Evolutionary conservation across 1,140 invertebrate species (phyloP).

Genomic region (Hylaeus anthracinus): DNA sequence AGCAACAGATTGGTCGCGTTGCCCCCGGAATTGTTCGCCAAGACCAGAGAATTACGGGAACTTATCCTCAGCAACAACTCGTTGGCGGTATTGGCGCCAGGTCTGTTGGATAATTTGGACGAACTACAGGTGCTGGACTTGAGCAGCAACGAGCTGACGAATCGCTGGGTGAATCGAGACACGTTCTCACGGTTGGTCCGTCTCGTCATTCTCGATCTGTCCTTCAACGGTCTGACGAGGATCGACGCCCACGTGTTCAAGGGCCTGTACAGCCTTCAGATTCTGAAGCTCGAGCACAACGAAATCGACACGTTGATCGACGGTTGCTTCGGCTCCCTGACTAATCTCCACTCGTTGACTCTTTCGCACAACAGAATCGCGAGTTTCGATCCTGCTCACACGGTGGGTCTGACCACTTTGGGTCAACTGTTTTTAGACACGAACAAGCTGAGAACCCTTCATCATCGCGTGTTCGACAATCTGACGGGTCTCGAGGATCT

Average conservation of each 20-base stretch:
- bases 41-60: conserved; percentile 85
- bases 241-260: conserved; percentile 88
- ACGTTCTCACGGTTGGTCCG: conserved; percentile 88
- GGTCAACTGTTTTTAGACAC: conserved; percentile 88
- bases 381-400: conserved; percentile 86
- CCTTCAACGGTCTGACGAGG: conserved; percentile 86
- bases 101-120: conserved; percentile 88
- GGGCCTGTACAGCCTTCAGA: conserved; percentile 88
- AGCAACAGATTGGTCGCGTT: conserved; percentile 88
- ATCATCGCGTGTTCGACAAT: conserved; percentile 89
- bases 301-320: conserved; percentile 87
- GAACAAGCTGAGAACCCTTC: conserved; percentile 86
- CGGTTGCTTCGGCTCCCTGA: conserved; percentile 87
- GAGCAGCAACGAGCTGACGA: conserved; percentile 89
- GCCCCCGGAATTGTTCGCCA: conserved; percentile 88
- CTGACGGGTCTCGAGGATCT: conserved; percentile 91
- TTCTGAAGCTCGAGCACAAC: conserved; percentile 89
- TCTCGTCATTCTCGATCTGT: conserved; percentile 89
- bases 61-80: conserved; percentile 91
- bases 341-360: conserved; percentile 88
- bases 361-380: conserved; percentile 88
- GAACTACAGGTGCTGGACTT: conserved; percentile 90
- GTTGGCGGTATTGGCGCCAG: conserved; percentile 87
- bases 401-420: conserved; percentile 87
- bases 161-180: conserved; percentile 89